These are phyloP conservation scores for Craniophora ligustri DNA, from an alignment of 2,888 invertebrate species.

Conservation along the genomic window DNA sequence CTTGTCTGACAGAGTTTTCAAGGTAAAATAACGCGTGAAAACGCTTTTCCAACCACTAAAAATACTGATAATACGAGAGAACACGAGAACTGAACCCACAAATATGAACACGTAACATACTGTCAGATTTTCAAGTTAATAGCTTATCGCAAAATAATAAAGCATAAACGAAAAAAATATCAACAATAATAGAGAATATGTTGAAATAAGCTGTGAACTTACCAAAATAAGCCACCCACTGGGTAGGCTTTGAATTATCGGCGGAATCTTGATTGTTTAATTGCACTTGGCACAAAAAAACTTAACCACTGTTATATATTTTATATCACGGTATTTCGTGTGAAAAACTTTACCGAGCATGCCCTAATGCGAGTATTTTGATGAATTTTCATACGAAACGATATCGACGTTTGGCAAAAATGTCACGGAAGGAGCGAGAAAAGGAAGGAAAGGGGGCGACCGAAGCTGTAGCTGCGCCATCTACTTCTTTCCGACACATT, in stretches of 20 bases:
- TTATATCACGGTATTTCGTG: slow-evolving; percentile 80
- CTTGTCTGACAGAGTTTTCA: slow-evolving; percentile 32
- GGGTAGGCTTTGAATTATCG: slow-evolving; percentile 93
- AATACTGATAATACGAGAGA: slow-evolving; percentile 19
- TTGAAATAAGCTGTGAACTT: slow-evolving; percentile 68
- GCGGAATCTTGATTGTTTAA: slow-evolving; percentile 94
- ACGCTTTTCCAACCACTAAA: slow-evolving; percentile 24
- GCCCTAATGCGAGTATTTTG: slow-evolving; percentile 80
- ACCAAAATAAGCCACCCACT: slow-evolving; percentile 94
- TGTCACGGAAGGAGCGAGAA: slow-evolving; percentile 80
- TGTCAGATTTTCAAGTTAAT: slow-evolving; percentile 16
- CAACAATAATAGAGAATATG: slow-evolving; percentile 21
- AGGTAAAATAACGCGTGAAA: slow-evolving; percentile 42
- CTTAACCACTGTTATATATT: slow-evolving; percentile 82
- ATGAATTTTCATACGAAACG: slow-evolving; percentile 77
- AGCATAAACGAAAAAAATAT: slow-evolving; percentile 20
- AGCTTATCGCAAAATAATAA: slow-evolving; percentile 4
- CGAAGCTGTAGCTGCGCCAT: slow-evolving; percentile 67
- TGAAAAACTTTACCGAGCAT: slow-evolving; percentile 84
- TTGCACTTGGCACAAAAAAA: slow-evolving; percentile 88
- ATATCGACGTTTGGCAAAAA: slow-evolving; percentile 77
- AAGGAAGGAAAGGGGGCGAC: slow-evolving; percentile 61
- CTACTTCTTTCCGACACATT: slow-evolving; percentile 60
- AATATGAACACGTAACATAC: slow-evolving; percentile 9
- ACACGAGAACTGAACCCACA: slow-evolving; percentile 6